Evolutionary conservation across 2,888 invertebrate genomes (phyloP), one percentile per base, ranked within the genome.

Genomic region (Latheticus oryzae): DNA sequence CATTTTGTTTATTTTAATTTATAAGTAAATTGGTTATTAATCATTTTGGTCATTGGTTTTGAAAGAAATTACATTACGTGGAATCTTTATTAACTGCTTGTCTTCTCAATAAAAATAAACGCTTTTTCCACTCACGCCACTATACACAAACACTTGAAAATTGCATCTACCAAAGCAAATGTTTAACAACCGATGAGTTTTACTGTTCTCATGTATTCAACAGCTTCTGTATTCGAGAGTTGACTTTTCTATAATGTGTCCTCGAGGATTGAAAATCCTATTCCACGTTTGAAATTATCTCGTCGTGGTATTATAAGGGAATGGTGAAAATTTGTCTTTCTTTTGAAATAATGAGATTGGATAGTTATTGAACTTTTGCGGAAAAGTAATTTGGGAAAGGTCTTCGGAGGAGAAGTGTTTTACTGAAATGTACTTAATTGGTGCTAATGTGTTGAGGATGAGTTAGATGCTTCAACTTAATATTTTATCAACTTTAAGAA

Each of bases 81-180:
- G n/a, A n/a, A n/a, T n/a, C n/a, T n/a, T n/a, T n/a, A n/a, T n/a
- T n/a, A n/a, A n/a, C n/a, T n/a, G n/a, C n/a, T n/a, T n/a, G n/a
- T n/a, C n/a, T n/a, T n/a, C n/a, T n/a, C n/a, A n/a, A n/a, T n/a
- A n/a, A n/a, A n/a, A n/a, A n/a, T n/a, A n/a, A n/a, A n/a, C n/a
- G n/a, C n/a, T n/a, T n/a, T 21, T 21, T 21, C 21, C 21, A 21
- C 5, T 33, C 15, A 13, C 40, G 23, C 21, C 40, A 12, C 7
- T 26, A 40, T 24, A 40, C 40, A 40, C 40, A 24, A n/a, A n/a
- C 11, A 13, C 7, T 12, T 24, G 13, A 21, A 37, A 40, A 40
- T 40, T 40, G 21, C 40, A 40, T 40, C 26, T 40, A 40, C 40
- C n/a, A 40, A 40, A 40, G 40, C 12, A 40, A 40, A 40, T 40